Evolutionary conservation across 2,797 vertebrate genomes (phyloP).

Genomic region (Staurois parvus): DNA sequence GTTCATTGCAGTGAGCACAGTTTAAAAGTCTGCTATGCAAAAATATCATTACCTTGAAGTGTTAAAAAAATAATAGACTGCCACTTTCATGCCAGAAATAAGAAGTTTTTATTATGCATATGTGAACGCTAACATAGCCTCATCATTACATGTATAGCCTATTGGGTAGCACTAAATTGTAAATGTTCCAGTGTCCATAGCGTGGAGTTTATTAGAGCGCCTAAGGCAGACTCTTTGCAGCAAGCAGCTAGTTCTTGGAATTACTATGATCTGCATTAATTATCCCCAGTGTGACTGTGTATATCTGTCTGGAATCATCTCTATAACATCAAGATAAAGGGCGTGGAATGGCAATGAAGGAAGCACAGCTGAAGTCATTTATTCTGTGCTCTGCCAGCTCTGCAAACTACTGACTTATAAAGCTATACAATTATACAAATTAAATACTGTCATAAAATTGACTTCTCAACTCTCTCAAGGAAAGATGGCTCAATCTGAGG

Average conservation of each 20-base stretch:
- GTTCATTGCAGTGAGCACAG: too few species aligned
- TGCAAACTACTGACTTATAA: conserved; percentile 10
- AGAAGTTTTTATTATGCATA: background rate
- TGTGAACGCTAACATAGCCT: background rate
- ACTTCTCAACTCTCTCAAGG: background rate
- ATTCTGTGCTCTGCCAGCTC: background rate
- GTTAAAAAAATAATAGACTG: background rate
- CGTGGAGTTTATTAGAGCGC: conserved; percentile 25
- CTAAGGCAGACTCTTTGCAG: conserved; percentile 42
- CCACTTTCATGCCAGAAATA: background rate
- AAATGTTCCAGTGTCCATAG: conserved; percentile 25
- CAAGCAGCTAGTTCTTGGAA: conserved; percentile 35
- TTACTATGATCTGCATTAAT: conserved; percentile 21
- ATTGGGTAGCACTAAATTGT: conserved; percentile 16
- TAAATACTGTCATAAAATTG: background rate
- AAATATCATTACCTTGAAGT: background rate
- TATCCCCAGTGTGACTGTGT: conserved; percentile 35
- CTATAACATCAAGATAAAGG: conserved; percentile 30
- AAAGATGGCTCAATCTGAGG: too few species aligned
- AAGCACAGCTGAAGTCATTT: conserved; percentile 7
- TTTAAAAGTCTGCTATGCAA: too few species aligned
- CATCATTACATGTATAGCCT: conserved; percentile 25
- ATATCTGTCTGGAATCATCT: conserved; percentile 36
- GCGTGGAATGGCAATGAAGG: conserved; percentile 21
- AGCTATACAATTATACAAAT: conserved; percentile 3